phyloP scores from a whole-genome alignment of 2,888 invertebrate species.

The Cephalotes varians region DNA sequence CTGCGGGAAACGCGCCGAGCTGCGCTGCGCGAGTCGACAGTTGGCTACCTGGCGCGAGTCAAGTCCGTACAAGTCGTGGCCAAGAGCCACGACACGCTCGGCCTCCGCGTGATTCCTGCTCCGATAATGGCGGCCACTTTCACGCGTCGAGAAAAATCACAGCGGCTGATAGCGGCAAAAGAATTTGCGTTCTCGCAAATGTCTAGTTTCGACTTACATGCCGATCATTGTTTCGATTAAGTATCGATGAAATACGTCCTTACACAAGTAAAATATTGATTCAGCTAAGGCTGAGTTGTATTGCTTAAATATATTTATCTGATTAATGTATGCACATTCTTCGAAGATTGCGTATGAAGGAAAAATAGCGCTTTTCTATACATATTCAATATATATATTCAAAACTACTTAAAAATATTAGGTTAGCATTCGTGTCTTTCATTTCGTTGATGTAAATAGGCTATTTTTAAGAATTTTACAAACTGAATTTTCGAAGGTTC shows the following conservation, averaged over 20 bases:
- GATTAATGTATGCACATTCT: not conserved
- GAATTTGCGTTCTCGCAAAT: not conserved
- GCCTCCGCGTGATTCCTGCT: conserved; percentile 58
- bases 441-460: not conserved
- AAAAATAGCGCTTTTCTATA: not conserved
- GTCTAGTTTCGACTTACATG: not conserved
- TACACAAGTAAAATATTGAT: not conserved
- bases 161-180: not conserved
- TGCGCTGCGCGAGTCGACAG: conserved; percentile 45
- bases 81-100: conserved; percentile 51
- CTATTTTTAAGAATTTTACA: not conserved
- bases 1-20: conserved; percentile 54
- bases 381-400: not conserved
- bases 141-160: conserved; percentile 31
- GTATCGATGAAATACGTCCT: not conserved
- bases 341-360: not conserved
- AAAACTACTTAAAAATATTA: not conserved
- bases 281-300: not conserved
- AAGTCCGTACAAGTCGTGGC: not conserved
- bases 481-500: not conserved
- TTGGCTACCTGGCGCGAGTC: conserved; percentile 66
- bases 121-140: conserved; percentile 60
- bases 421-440: not conserved
- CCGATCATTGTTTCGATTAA: not conserved
- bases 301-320: not conserved